Evolutionary conservation across 2,797 vertebrate species (phyloP).

Genomic region (Lepidocolaptes lacrymiger): DNA sequence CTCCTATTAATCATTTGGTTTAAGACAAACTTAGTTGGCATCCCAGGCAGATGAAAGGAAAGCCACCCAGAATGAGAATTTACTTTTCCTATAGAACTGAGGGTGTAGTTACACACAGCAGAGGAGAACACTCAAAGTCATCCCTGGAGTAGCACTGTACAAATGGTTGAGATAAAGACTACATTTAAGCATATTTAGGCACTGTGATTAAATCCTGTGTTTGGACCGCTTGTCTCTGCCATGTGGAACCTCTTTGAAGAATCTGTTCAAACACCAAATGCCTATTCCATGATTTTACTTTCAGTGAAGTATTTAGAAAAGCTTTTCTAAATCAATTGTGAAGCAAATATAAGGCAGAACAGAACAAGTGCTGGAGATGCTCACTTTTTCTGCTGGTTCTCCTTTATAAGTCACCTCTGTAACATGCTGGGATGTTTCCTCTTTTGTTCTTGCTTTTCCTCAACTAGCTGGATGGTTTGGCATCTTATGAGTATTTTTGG

Average conservation of each 20-base stretch:
- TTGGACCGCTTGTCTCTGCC: not conserved
- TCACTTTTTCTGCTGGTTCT: not conserved
- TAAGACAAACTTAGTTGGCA: not conserved
- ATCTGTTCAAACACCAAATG: not conserved
- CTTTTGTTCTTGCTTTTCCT: conserved; percentile 46
- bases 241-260: not conserved
- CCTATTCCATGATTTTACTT: not conserved
- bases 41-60: not conserved
- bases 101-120: not conserved
- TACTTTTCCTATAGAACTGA: not conserved
- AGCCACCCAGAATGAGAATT: conserved; percentile 6
- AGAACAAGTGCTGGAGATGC: not conserved
- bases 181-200: not conserved
- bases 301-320: not conserved
- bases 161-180: not conserved
- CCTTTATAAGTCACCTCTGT: not conserved
- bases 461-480: conserved; percentile 11
- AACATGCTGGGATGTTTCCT: not conserved
- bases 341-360: not conserved
- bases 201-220: not conserved
- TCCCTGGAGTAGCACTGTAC: not conserved
- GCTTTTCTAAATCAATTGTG: not conserved
- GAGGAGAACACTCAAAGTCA: not conserved
- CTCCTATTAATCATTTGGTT: conserved; percentile 21
- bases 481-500: conserved; percentile 48